Percentiles rank a stretch among this genome's conserved stretches.
phyloP scores from a whole-genome alignment of 2,113 vertebrate genomes.

The Paratilapia polleni region DNA sequence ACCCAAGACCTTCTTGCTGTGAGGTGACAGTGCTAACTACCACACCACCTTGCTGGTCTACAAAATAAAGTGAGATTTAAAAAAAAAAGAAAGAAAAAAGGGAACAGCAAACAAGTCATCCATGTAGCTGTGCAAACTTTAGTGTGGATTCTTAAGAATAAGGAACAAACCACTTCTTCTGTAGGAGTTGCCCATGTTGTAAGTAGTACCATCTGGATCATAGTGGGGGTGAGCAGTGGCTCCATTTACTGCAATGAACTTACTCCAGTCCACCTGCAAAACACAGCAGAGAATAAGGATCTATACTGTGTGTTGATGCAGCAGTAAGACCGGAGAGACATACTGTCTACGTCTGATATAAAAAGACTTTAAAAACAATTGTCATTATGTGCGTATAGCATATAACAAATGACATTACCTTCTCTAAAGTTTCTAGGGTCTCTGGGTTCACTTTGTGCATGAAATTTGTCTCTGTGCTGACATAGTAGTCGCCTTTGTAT shows the following conservation, averaged over 20 bases:
- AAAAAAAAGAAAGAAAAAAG: neutral
- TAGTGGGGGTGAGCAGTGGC: conserved; percentile 95
- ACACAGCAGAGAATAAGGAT: neutral
- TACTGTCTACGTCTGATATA: neutral
- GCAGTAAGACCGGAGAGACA: neutral
- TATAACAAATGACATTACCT: conserved; percentile 79
- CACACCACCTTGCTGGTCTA: neutral
- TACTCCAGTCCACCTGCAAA: conserved; percentile 92
- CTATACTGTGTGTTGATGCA: neutral
- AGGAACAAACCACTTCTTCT: conserved; percentile 81
- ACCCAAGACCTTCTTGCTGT: neutral
- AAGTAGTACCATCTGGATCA: conserved; percentile 89
- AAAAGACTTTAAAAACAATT: too few relatives aligned
- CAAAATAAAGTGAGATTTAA: neutral
- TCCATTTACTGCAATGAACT: conserved; percentile 91
- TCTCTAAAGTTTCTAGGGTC: conserved; percentile 85
- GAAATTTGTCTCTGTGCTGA: conserved; percentile 88
- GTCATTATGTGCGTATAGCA: neutral
- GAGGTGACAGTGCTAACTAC: neutral
- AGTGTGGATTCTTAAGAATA: neutral
- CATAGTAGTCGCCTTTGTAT: conserved; percentile 92
- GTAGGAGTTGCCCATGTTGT: conserved; percentile 97
- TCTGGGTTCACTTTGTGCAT: conserved; percentile 89
- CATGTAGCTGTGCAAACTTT: neutral
- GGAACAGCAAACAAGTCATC: neutral